These are phyloP conservation scores for Tamandua tetradactyla DNA, from an alignment of 2,797 vertebrate genomes.

Conservation along the genomic window DNA sequence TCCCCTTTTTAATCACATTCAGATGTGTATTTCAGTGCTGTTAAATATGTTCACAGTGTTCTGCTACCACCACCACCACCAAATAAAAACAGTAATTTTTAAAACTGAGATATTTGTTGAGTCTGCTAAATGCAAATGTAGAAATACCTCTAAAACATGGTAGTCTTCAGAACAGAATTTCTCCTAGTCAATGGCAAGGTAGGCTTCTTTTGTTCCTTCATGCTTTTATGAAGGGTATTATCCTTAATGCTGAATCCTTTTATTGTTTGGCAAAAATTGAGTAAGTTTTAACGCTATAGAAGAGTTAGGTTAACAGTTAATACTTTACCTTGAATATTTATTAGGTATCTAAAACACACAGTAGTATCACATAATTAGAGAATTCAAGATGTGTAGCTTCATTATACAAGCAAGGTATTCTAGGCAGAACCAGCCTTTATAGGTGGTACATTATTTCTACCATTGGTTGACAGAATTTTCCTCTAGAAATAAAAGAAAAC, in stretches of 20 bases:
- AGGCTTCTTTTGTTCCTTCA: conserved; percentile 25
- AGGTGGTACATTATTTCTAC: neutral
- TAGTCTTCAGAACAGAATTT: conserved; percentile 34
- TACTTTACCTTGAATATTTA: neutral
- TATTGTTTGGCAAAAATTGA: conserved; percentile 23
- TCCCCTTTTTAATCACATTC: no score
- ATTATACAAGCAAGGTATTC: neutral
- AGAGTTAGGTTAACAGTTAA: conserved; percentile 22
- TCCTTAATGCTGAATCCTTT: neutral
- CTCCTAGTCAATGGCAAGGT: neutral
- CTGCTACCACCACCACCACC: no score
- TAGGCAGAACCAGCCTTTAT: neutral
- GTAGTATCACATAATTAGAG: neutral
- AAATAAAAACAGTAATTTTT: conserved; percentile 38
- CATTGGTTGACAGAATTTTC: neutral
- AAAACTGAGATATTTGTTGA: conserved; percentile 1
- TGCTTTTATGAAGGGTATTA: neutral
- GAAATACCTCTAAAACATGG: conserved; percentile 13
- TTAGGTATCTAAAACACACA: neutral
- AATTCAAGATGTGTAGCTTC: neutral
- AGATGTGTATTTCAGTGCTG: no score
- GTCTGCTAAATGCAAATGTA: neutral
- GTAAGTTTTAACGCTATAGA: neutral
- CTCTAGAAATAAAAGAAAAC: neutral
- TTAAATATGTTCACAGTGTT: no score